Evolutionary conservation across 1,140 invertebrate species (phyloP).

Genomic region (Thrips palmi): DNA sequence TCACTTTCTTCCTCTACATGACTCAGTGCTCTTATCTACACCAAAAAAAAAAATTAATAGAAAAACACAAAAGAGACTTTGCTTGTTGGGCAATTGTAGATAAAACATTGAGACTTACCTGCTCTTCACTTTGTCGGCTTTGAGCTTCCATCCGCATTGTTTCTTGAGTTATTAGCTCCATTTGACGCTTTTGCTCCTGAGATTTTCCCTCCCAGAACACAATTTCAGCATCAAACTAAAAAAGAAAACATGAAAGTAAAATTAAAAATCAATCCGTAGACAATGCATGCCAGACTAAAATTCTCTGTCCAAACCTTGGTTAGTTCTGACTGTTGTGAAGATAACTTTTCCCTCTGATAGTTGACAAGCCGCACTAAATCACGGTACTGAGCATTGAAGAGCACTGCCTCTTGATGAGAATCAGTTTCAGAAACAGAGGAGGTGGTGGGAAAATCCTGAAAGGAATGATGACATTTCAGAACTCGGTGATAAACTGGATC

Average conservation of each 20-base stretch:
- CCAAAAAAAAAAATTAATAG: conserved; percentile 9
- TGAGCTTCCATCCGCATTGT: conserved; percentile 55
- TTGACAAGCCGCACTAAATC: conserved; percentile 74
- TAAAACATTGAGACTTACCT: too few relatives aligned
- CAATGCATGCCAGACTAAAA: conserved; percentile 3
- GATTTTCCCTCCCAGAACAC: conserved; percentile 74
- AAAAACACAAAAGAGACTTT: too few relatives aligned
- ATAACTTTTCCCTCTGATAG: conserved; percentile 74
- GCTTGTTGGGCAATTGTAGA: too few relatives aligned
- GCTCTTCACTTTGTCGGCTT: conserved; percentile 53
- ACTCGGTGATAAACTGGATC: too few relatives aligned
- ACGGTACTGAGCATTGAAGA: conserved; percentile 40
- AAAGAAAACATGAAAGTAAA: conserved; percentile 17
- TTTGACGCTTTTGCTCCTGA: conserved; percentile 62
- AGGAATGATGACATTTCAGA: conserved; percentile 7
- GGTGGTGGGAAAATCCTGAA: conserved; percentile 27
- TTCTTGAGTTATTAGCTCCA: conserved; percentile 66
- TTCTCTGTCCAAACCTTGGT: conserved; percentile 41
- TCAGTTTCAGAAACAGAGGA: too few relatives aligned
- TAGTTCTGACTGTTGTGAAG: conserved; percentile 71
- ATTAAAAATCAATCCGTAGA: neutral
- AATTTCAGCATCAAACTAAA: conserved; percentile 71
- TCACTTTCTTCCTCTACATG: conserved; percentile 77
- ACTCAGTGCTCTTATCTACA: conserved; percentile 48
- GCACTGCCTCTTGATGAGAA: conserved; percentile 22